Evolutionary conservation across 1,140 invertebrate species (phyloP).

Genomic region (Pogonomyrmex californicus): DNA sequence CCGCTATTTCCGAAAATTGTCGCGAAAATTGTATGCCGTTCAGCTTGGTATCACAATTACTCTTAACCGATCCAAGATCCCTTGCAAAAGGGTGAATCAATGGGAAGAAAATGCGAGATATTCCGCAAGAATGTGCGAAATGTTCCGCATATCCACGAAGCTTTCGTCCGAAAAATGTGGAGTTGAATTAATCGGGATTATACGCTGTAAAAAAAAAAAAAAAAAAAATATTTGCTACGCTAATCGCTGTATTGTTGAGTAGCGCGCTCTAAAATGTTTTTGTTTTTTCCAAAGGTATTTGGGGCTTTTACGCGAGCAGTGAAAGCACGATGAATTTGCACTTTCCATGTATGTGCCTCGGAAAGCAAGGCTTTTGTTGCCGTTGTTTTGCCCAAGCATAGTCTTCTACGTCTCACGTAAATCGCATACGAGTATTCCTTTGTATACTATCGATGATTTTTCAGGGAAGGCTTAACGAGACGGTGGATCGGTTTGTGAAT

Average conservation of each 20-base stretch:
- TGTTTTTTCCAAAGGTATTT: constrained; percentile 1
- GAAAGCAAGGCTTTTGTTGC: constrained; percentile 51
- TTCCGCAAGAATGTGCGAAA: constrained; percentile 15
- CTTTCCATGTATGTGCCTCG: constrained; percentile 55
- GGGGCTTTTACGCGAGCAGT: constrained; percentile 15
- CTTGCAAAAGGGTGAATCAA: not conserved
- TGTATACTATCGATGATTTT: constrained; percentile 51
- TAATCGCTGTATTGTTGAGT: constrained; percentile 25
- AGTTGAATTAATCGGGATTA: constrained; percentile 5
- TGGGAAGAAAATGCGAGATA: not conserved
- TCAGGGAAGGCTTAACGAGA: constrained; percentile 53
- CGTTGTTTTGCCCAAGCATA: constrained; percentile 22
- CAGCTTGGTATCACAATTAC: not conserved
- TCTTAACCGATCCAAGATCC: not conserved
- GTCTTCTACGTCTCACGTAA: constrained; percentile 45
- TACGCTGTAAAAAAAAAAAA: not conserved
- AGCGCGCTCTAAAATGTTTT: not conserved
- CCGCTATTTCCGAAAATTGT: constrained; percentile 8
- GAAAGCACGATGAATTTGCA: constrained; percentile 43
- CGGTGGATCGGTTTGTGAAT: constrained; percentile 58
- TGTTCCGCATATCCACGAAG: not conserved
- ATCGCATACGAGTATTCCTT: constrained; percentile 40
- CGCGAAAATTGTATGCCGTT: not conserved
- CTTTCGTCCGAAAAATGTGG: constrained; percentile 1
- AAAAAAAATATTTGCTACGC: not conserved